Evolutionary conservation across 2,113 vertebrate species (phyloP).

Genomic region (Salvelinus fontinalis): DNA sequence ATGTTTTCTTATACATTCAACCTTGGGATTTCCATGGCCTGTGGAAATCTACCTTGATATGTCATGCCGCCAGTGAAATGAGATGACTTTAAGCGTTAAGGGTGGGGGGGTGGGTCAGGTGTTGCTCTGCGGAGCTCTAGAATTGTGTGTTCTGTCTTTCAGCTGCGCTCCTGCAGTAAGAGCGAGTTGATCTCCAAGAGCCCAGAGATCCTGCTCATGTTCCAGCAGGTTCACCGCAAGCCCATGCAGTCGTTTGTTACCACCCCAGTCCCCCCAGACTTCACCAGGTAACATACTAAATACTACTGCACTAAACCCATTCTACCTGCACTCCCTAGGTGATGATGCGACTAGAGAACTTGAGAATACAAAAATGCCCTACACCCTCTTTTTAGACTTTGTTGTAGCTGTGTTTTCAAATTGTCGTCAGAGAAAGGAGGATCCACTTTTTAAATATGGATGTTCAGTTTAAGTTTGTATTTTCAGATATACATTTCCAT

Average conservation of each 20-base stretch:
- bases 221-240: conserved; percentile 97
- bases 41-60: neutral
- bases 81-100: neutral
- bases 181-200: conserved; percentile 96
- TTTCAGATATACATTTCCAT: neutral
- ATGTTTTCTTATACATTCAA: neutral
- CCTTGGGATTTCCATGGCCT: neutral
- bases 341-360: too few relatives aligned
- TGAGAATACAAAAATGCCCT: too few relatives aligned
- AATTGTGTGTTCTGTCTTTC: neutral
- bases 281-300: conserved; percentile 83
- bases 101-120: neutral
- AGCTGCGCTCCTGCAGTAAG: conserved; percentile 98
- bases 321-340: too few relatives aligned
- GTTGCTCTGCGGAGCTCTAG: neutral
- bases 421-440: neutral
- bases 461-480: neutral
- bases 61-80: neutral
- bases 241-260: conserved; percentile 99
- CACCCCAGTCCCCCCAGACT: conserved; percentile 97
- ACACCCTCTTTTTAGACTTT: too few relatives aligned
- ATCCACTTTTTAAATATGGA: neutral
- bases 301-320: too few relatives aligned
- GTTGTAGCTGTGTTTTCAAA: too few relatives aligned
- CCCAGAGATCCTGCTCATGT: conserved; percentile 98